Evolutionary conservation across 2,113 vertebrate genomes (phyloP).

Genomic region (Oreotragus oreotragus): DNA sequence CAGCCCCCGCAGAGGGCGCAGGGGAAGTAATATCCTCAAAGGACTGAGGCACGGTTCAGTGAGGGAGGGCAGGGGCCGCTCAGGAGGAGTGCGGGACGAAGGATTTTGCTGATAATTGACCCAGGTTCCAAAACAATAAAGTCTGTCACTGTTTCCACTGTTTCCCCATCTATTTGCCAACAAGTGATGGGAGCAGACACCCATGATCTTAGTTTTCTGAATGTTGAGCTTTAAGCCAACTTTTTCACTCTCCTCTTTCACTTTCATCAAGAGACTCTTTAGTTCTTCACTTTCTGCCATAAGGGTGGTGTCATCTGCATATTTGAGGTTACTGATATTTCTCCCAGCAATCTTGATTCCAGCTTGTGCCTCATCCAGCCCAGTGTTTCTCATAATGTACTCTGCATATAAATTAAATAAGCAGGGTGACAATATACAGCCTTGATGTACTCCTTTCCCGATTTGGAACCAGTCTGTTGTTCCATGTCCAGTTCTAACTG

Average conservation of each 20-base stretch:
- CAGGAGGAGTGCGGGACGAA: not conserved
- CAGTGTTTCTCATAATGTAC: not conserved
- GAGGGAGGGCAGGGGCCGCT: not conserved
- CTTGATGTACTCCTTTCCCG: not conserved
- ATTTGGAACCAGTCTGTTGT: not conserved
- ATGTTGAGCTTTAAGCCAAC: not conserved
- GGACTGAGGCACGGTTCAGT: not conserved
- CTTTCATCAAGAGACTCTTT: not conserved
- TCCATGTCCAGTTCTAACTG: not conserved
- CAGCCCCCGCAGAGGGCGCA: not conserved
- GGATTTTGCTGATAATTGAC: not conserved
- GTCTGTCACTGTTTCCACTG: not conserved
- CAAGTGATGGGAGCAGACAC: not conserved
- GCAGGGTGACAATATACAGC: not conserved
- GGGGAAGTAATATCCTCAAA: not conserved
- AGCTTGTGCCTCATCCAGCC: not conserved
- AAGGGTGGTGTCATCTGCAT: not conserved
- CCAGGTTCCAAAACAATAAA: not conserved
- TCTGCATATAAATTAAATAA: not conserved
- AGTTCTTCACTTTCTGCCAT: not conserved
- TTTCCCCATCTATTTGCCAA: not conserved
- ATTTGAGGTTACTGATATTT: not conserved
- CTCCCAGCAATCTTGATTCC: not conserved
- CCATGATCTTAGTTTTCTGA: not conserved
- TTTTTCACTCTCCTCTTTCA: not conserved